Base-by-base conservation (phyloP, 2,797 vertebrate species). In the Sphenodon punctatus region DNA sequence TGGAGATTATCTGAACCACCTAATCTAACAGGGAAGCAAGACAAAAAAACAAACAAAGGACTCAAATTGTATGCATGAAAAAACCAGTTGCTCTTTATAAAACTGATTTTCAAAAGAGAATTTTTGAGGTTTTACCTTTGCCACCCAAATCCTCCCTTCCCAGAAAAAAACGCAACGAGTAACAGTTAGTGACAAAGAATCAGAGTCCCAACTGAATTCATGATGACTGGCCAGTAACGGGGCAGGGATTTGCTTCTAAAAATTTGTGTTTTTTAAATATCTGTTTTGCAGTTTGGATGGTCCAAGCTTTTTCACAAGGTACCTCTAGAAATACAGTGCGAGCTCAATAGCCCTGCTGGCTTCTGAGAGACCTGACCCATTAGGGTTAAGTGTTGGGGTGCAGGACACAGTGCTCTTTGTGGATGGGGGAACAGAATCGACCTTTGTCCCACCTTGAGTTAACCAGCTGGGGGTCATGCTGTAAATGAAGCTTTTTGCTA, bases 171-270 rank as follows among this genome's bases (percentile, higher is more conserved):
- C n/a, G n/a, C n/a, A n/a, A n/a, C n/a, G n/a, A n/a, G n/a, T n/a
- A n/a, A n/a, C 20, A 58, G 32, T 58, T 34, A 36, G 55, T 56
- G 34, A 34, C 20, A 58, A 58, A 58, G 32, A 55, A 58, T 32
- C 32, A 58, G 55, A 6, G 22, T 11, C 58, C 55, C 22, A 34
- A 5, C 36, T 23, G 20, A 11, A 32, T 58, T 58, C 7, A 19
- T 20, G 68, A 64, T 75, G 32, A 60, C 34, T 73, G 51, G 55
- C 66, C 73, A 63, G 39, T 4, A 53, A 58, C 56, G 82, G 58
- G 32, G 58, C n/a, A n/a, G n/a, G 49, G 83, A n/a, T 48, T 42
- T 66, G 77, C 81, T 80, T 10, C 17, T 88, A 56, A 43, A 32
- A 34, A 20, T 11, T 56, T 11, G 22, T 19, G 16, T 32, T 51